Percentiles rank a stretch among this genome's conserved stretches.
Conservation (phyloP, 2,113 vertebrate species). For the Dromaius novaehollandiae region DNA sequence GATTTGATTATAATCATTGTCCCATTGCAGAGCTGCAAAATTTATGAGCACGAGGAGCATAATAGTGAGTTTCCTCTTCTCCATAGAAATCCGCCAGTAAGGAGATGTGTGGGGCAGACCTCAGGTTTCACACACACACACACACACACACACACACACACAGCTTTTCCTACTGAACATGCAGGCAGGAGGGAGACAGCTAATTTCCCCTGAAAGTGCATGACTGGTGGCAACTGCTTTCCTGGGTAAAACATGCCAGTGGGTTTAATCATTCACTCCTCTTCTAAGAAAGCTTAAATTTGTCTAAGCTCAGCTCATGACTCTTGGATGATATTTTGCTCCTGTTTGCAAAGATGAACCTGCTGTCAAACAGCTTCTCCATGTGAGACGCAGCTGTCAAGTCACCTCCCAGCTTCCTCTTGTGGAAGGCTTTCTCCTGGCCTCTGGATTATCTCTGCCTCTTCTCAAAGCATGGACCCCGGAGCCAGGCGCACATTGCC, state of each 20-base stretch:
- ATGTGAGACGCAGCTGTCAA: not conserved
- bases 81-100: rapidly evolving
- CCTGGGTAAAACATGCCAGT: not conserved
- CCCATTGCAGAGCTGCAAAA: not conserved
- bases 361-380: not conserved
- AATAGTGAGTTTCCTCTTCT: not conserved
- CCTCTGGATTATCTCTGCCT: not conserved
- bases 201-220: not conserved
- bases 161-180: not conserved
- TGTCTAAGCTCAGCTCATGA: not conserved
- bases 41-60: not conserved
- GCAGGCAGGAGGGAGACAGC: not conserved
- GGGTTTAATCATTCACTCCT: not conserved
- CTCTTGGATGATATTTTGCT: not conserved
- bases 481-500: not conserved
- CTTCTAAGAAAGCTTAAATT: not conserved
- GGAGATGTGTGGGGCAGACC: too few relatives aligned
- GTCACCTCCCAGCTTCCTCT: not conserved
- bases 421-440: not conserved
- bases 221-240: not conserved
- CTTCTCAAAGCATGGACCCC: not conserved
- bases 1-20: constrained; percentile 43
- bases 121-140: not conserved
- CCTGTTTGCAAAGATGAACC: not conserved
- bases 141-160: rapidly evolving